phyloP scores from a whole-genome alignment of 2,113 vertebrate species.

The Ochotona curzoniae region DNA sequence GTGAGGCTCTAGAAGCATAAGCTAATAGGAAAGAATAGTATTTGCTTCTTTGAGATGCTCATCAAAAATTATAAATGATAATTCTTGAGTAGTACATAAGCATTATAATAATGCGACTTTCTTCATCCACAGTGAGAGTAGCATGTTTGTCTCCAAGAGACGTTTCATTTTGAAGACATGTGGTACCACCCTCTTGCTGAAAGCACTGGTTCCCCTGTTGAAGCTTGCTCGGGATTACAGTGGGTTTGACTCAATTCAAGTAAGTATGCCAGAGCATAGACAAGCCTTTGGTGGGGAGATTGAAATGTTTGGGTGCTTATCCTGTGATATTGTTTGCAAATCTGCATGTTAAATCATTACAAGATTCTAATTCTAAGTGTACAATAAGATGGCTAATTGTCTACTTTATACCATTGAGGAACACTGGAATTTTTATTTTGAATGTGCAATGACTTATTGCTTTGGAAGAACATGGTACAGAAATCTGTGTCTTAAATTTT shows the following conservation, averaged over 20 bases:
- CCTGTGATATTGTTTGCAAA: not conserved
- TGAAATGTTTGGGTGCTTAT: not conserved
- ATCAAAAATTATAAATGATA: not conserved
- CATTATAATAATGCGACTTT: not conserved
- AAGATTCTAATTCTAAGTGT: not conserved
- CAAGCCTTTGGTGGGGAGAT: not conserved
- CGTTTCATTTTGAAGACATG: conserved; percentile 99
- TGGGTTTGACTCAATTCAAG: conserved; percentile 98
- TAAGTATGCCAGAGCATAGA: conserved; percentile 77
- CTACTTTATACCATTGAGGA: not conserved
- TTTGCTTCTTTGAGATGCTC: not conserved
- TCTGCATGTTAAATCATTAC: not conserved
- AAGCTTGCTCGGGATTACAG: conserved; percentile 98
- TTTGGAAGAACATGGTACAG: not conserved
- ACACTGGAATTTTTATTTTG: conserved; percentile 1
- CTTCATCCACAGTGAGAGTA: conserved; percentile 95
- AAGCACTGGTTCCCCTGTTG: conserved; percentile 99
- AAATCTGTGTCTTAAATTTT: not conserved
- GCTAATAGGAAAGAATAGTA: not conserved
- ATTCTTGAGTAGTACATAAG: not conserved
- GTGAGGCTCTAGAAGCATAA: not conserved
- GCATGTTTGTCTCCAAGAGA: conserved; percentile 99
- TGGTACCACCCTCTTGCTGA: conserved; percentile 99
- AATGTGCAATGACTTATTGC: not conserved
- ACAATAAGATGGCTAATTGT: not conserved